These are phyloP conservation scores for Toxostoma redivivum DNA, from an alignment of 2,113 vertebrate genomes.

Conservation along the genomic window DNA sequence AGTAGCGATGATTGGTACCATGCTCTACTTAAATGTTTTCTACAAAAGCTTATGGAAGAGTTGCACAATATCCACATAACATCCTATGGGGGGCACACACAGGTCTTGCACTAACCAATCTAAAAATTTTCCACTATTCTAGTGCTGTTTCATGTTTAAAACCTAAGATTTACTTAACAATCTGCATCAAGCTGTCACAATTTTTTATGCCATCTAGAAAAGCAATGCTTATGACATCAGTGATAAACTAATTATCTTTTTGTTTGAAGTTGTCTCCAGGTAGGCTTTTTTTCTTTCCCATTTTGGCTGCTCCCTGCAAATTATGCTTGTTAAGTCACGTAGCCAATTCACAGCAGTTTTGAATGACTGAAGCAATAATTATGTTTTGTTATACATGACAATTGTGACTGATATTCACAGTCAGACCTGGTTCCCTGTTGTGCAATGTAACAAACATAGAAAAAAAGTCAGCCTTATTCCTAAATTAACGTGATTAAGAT, in stretches of 20 bases:
- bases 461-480: neutral
- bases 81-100: neutral
- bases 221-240: neutral
- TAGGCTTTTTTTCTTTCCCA: neutral
- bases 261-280: neutral
- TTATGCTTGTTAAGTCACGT: neutral
- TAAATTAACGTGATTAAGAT: slow-evolving; percentile 4
- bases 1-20: neutral
- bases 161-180: neutral
- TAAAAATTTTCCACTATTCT: neutral
- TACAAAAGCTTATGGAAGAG: neutral
- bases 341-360: neutral
- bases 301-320: neutral
- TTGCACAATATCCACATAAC: too few relatives aligned
- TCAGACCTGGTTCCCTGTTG: neutral
- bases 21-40: neutral
- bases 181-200: neutral
- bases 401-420: neutral
- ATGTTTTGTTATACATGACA: slow-evolving; percentile 7
- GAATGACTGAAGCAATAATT: slow-evolving; percentile 26
- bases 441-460: neutral
- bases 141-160: neutral
- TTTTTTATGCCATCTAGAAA: neutral
- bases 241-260: neutral
- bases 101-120: neutral